Evolutionary conservation across 2,797 vertebrate genomes (phyloP), one percentile per base, ranked within the genome.

Genomic region (Gila robusta): DNA sequence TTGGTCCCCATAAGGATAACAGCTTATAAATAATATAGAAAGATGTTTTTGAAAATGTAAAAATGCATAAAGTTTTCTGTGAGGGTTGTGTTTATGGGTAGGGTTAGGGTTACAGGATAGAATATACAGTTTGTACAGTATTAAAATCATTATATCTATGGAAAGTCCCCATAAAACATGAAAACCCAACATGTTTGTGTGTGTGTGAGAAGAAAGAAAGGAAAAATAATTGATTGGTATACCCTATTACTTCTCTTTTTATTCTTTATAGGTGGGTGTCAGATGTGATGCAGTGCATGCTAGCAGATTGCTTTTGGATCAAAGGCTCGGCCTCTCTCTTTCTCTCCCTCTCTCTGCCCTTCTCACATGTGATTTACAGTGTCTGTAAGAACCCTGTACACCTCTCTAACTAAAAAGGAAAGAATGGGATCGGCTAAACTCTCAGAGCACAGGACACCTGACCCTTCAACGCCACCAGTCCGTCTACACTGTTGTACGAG

Each of bases 261-360:
- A 83, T 83, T 79, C 39, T 85, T 85, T 79, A 79, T 79, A 66
- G 86, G 66, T 52, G 41, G 73, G 39, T 80, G 82, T 88, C 83
- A 86, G 66, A 81, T 80, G 78, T 87, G 79, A 87, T 86, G 82
- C 81, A 90, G 69, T 73, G 78, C 56, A 66, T 39, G 16, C 47
- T 67, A 47, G 47, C 73, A 81, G 83, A 89, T 81, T 87, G 71
- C 76, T 69, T 83, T 32, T 49, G 62, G 54, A 39, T 80, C 84
- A 81, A 80, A 54, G 66, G 54, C 77, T 79, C 11, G 1, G 12
- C 64, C 39, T 84, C 71, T 85, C 83, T 88, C 74, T 32, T 69
- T 73, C 77, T 88, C 77, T 39, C n/a, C 69, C 82, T 59, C 41
- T 77, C 19, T 59, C 78, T 85, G 88, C 76, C 83, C 49, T 87